Base-by-base conservation (phyloP, 2,113 vertebrate genomes). In the Lamprologus speciosus region DNA sequence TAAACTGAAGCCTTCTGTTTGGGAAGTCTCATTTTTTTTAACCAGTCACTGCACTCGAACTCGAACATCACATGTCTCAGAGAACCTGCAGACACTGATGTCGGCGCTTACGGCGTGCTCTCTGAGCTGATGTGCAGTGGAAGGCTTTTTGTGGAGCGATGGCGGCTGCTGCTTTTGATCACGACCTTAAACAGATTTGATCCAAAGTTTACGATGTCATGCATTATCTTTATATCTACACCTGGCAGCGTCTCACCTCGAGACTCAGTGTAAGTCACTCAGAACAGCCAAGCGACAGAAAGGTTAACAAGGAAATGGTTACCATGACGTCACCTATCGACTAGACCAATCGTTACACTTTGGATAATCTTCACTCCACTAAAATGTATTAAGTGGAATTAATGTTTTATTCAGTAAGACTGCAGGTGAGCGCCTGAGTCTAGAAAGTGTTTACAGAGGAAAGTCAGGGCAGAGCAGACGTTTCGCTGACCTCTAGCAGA, bases 51-150 rank as follows among this genome's bases (percentile, higher is more conserved):
- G 58, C 16, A n/a, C 33, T 37, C 8, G 2, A 23, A 42, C 65
- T 9, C 0, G 37, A 42, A 9, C 65, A 9, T 42, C 65, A 70
- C 65, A 6, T 2, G 63, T 40, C n/a, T 0, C 35, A 14, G 35
- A 21, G 37, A 70, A 70, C 35, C n/a, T 70, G 63, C 2, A 42
- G 37, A 23, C 11, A 26, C 21, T 45, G 65, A 42, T 1, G 65
- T 1, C 37, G 8, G 65, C 2, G 21, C 37, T 42, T 42, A 3
- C 19, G 1, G 33, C 31, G 1, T 4, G 26, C 16, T 70, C 9
- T 70, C 7, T 0, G 35, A 70, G 63, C 35, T 70, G n/a, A 40
- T 9, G 63, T 40, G n/a, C 3, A 68, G 0, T 21, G 63, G 0
- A 40, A 68, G 13, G 37, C 68, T 26, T 11, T 73, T 73, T 28